Evolutionary conservation across 2,113 vertebrate genomes (phyloP).

Genomic region (Hoplias malabaricus): DNA sequence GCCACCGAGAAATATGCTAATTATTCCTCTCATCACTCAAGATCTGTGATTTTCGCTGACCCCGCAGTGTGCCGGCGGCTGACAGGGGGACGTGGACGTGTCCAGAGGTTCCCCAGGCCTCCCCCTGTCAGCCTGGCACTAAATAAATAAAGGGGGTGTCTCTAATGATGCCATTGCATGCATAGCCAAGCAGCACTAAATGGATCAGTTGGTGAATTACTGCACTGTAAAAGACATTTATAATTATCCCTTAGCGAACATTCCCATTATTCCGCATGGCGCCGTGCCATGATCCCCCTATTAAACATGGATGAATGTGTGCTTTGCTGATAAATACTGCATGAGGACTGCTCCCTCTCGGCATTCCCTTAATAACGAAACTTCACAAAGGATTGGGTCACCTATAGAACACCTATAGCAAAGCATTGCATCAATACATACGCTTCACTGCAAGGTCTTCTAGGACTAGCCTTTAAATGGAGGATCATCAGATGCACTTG

Average conservation of each 20-base stretch:
- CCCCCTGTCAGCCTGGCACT: slow-evolving; percentile 29
- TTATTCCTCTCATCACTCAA: slow-evolving; percentile 10
- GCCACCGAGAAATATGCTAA: not conserved
- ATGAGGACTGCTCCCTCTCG: not conserved
- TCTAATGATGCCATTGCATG: slow-evolving; percentile 52
- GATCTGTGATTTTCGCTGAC: not conserved
- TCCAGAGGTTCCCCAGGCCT: slow-evolving; percentile 4
- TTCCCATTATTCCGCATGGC: slow-evolving; percentile 55
- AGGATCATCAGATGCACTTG: not conserved
- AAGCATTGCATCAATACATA: not conserved
- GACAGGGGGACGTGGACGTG: slow-evolving; percentile 31
- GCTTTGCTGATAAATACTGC: slow-evolving; percentile 46
- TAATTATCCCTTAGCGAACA: slow-evolving; percentile 56
- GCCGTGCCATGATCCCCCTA: slow-evolving; percentile 27
- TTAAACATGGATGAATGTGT: slow-evolving; percentile 46
- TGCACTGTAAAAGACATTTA: slow-evolving; percentile 49
- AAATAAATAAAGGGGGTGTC: slow-evolving; percentile 60
- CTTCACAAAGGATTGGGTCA: not conserved
- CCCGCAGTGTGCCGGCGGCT: slow-evolving; percentile 26
- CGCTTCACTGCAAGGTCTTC: not conserved
- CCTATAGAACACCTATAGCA: slow-evolving; percentile 6
- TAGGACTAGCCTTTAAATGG: not conserved
- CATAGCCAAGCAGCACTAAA: slow-evolving; percentile 59
- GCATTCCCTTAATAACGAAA: not conserved
- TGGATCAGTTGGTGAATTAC: slow-evolving; percentile 60